phyloP scores from a whole-genome alignment of 2,113 vertebrate genomes.

The Cyphomyrus discorhynchus region DNA sequence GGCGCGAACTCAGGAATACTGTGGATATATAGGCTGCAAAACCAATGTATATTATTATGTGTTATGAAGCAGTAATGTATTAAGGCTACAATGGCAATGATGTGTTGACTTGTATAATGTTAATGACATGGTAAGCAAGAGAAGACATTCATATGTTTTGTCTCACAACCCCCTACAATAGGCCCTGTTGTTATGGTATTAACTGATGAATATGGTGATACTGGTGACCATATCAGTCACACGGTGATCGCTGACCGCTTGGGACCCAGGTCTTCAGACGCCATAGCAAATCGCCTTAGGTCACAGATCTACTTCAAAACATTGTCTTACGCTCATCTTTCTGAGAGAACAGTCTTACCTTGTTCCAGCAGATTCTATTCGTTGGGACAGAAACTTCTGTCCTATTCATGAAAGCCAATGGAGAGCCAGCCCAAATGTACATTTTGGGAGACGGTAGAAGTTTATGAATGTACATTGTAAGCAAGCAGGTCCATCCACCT shows the following conservation, averaged over 20 bases:
- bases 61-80: not conserved
- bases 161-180: not conserved
- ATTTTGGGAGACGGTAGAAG: not conserved
- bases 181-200: not conserved
- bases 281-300: not conserved
- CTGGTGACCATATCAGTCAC: not conserved
- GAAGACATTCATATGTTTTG: not conserved
- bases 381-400: not conserved
- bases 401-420: not conserved
- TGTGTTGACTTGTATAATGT: not conserved
- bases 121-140: not conserved
- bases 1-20: too few relatives aligned
- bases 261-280: not conserved
- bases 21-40: not conserved
- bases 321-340: not conserved
- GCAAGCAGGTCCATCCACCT: not conserved
- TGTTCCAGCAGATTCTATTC: not conserved
- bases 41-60: not conserved
- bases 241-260: too few relatives aligned
- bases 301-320: not conserved
- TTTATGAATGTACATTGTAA: not conserved
- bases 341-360: not conserved
- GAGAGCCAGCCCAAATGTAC: not conserved
- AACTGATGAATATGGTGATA: not conserved
- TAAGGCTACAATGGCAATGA: not conserved